phyloP scores from a whole-genome alignment of 2,888 invertebrate species.

The Boloria selene region DNA sequence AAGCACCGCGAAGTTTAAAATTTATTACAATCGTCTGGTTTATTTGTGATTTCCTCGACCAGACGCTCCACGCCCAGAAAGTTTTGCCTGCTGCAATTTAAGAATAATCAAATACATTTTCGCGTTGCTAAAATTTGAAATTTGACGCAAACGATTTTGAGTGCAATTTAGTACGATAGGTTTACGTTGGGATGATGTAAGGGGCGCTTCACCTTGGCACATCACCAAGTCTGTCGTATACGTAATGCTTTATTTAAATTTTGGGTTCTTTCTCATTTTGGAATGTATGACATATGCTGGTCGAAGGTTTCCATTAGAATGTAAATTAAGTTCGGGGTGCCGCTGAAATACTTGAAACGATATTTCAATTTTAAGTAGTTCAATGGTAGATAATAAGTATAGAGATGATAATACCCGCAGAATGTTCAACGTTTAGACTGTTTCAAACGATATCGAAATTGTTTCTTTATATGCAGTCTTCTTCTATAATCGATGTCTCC shows the following conservation, averaged over 20 bases:
- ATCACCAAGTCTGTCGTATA: constrained; percentile 40
- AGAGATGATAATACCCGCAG: constrained; percentile 12
- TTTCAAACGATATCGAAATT: background rate
- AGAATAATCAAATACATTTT: background rate
- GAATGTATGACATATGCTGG: constrained; percentile 21
- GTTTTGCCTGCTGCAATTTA: constrained; percentile 4
- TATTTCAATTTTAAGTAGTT: background rate
- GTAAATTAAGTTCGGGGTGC: constrained; percentile 12
- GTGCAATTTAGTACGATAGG: constrained; percentile 36
- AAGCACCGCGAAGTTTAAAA: constrained; percentile 24
- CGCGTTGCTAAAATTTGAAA: constrained; percentile 16
- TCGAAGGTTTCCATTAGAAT: constrained; percentile 26
- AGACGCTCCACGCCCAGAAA: constrained; percentile 10
- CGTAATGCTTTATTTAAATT: constrained; percentile 31
- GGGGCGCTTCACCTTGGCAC: constrained; percentile 44
- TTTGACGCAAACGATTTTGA: constrained; percentile 32
- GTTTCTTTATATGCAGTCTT: background rate
- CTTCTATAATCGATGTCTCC: constrained; percentile 28
- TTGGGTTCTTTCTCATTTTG: constrained; percentile 27
- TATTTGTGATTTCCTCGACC: constrained; percentile 42
- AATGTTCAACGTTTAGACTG: constrained; percentile 1
- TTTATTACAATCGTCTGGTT: constrained; percentile 35
- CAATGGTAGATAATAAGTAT: too few species aligned
- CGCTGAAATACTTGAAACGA: background rate
- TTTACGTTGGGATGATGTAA: constrained; percentile 35